Base-by-base conservation (phyloP, 2,888 invertebrate genomes). In the Caenorhabditis parvicauda region DNA sequence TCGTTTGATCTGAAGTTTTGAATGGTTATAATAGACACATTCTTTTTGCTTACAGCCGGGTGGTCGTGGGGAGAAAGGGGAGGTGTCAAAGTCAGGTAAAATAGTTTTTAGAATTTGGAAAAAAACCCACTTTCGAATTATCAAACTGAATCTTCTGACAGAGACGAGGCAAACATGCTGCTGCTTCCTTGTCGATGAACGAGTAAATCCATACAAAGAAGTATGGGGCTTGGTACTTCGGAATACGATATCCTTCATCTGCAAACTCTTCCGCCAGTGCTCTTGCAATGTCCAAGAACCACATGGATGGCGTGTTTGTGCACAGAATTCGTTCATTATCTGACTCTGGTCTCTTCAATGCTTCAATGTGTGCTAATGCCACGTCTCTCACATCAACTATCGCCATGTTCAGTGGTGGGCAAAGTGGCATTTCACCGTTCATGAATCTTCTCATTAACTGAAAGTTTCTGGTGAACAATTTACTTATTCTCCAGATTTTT, bases 331-430 rank as follows among this genome's bases (percentile, higher is more conserved):
- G 80, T 48, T 81, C 65, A 75, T 84, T 84, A 60, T 82, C 83
- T 32, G 84, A 83, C 59, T 83, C 83, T 5, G 82, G 78, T 32
- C 79, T 59, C 3, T 81, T 43, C 82, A 85, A 83, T 42, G 84
- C 85, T 72, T 83, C 82, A 50, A 85, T 76, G 73, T 85, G 85
- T 2, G 84, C 84, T 14, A 58, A 43, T 19, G 85, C 85, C 2
- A 86, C 85, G 74, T 86, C 85, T 41, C 86, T 75, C 2, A 86
- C 85, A 74, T 86, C 86, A 55, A 84, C 83, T 29, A 84, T 65
- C 9, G 82, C 79, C 64, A 85, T 46, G 53, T 67, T 82, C 35
- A 85, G 76, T 54, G 82, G 82, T 4, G 84, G 79, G 12, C 68
- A 53, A 19, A 68, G 74, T 25, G 79, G 79, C 74, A 79, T 76